Conservation (phyloP, 1,140 invertebrate species). For the Hesperophylax magnus region DNA sequence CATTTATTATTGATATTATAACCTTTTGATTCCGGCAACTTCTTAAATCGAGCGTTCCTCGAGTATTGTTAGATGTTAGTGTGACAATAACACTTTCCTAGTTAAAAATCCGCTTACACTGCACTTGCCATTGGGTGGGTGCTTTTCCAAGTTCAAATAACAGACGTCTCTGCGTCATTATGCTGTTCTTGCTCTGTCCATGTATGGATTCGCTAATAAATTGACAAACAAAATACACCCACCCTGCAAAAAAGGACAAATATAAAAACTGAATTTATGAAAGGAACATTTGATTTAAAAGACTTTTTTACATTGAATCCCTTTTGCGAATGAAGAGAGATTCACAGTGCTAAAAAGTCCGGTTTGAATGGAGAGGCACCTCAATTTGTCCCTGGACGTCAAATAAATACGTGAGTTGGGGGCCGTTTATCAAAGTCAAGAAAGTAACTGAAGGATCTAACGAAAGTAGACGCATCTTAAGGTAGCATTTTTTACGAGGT, state of each 20-base stretch:
- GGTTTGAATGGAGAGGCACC: conserved; percentile 10
- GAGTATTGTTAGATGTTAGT: neutral
- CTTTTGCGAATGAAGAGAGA: neutral
- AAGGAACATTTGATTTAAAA: too few species aligned
- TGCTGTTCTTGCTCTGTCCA: conserved; percentile 2
- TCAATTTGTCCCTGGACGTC: neutral
- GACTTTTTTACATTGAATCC: too few species aligned
- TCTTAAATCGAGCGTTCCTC: too few species aligned
- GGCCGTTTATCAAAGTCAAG: neutral
- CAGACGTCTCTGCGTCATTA: conserved; percentile 16
- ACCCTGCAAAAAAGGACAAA: neutral
- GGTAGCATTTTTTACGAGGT: too few species aligned
- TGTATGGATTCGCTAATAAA: neutral
- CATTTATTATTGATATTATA: too few species aligned
- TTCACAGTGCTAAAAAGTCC: neutral
- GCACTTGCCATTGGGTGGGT: neutral
- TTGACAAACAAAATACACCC: neutral
- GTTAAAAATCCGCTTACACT: neutral
- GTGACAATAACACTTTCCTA: neutral
- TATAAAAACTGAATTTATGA: too few species aligned
- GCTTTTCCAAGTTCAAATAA: conserved; percentile 28
- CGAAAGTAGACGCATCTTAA: too few species aligned
- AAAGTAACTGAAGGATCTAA: neutral
- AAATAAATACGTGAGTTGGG: neutral
- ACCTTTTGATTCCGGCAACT: too few species aligned